A percentile compares a stretch with the other conserved stretches of the same genome.
Conservation (phyloP, 2,888 invertebrate species). For the Leptopterna dolabrata region DNA sequence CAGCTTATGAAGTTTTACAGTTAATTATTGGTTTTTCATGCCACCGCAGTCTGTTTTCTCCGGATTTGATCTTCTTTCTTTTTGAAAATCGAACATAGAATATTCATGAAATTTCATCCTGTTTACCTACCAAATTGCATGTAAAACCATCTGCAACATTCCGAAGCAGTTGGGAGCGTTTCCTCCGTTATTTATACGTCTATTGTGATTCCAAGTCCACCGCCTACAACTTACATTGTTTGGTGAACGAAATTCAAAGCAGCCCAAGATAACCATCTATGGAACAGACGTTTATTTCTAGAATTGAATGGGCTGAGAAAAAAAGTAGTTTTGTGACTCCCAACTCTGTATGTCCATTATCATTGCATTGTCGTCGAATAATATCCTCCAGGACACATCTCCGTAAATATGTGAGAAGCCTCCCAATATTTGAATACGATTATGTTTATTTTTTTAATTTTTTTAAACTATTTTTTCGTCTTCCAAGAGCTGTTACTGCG, state of each 20-base stretch:
- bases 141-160: too few species aligned
- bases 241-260: background rate
- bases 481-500: background rate
- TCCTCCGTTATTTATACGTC: background rate
- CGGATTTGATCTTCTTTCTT: too few species aligned
- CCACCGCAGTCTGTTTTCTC: too few species aligned
- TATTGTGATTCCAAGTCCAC: background rate
- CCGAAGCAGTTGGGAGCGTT: background rate
- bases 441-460: background rate
- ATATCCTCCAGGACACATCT: too few species aligned
- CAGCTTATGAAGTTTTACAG: too few species aligned
- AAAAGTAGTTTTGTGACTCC: too few species aligned
- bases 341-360: background rate
- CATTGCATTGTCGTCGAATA: background rate
- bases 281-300: conserved; percentile 18
- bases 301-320: background rate
- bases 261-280: background rate
- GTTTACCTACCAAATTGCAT: too few species aligned
- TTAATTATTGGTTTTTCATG: too few species aligned
- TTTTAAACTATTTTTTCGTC: too few species aligned
- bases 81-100: too few species aligned
- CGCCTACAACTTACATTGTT: background rate
- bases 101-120: too few species aligned
- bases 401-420: background rate
- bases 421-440: background rate